These are phyloP conservation scores for Hippopotamyrus pictus DNA, from an alignment of 2,797 vertebrate genomes.

Conservation along the genomic window DNA sequence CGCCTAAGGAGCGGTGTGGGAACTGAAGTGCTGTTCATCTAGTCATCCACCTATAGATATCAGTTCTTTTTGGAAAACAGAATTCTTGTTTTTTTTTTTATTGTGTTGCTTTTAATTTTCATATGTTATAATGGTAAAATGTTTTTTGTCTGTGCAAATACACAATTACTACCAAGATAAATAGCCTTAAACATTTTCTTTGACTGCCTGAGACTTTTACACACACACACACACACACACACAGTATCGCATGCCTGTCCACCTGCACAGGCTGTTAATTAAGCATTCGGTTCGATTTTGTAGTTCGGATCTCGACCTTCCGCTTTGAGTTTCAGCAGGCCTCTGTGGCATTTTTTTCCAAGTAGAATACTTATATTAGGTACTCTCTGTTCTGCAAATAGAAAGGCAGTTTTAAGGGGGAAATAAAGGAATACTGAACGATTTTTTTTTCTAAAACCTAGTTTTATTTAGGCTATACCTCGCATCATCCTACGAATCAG, in stretches of 20 bases:
- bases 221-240: not conserved
- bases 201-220: not conserved
- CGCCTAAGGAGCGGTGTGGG: not conserved
- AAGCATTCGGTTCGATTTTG: not conserved
- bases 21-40: not conserved
- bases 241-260: not conserved
- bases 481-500: not conserved
- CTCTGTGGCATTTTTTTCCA: not conserved
- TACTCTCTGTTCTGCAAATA: not conserved
- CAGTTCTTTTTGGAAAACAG: not conserved
- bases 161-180: not conserved
- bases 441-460: slow-evolving; percentile 2
- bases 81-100: not conserved
- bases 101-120: not conserved
- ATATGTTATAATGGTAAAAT: not conserved
- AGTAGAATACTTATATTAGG: not conserved
- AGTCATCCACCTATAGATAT: not conserved
- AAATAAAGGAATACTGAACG: not conserved
- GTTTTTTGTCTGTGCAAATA: not conserved
- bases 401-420: not conserved
- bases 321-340: not conserved
- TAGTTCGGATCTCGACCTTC: not conserved
- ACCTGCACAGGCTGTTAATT: not conserved
- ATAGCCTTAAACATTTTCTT: not conserved
- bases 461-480: not conserved